Evolutionary conservation across 2,113 vertebrate genomes (phyloP), one percentile per base, ranked within the genome.

Genomic region (Mustelus asterias): DNA sequence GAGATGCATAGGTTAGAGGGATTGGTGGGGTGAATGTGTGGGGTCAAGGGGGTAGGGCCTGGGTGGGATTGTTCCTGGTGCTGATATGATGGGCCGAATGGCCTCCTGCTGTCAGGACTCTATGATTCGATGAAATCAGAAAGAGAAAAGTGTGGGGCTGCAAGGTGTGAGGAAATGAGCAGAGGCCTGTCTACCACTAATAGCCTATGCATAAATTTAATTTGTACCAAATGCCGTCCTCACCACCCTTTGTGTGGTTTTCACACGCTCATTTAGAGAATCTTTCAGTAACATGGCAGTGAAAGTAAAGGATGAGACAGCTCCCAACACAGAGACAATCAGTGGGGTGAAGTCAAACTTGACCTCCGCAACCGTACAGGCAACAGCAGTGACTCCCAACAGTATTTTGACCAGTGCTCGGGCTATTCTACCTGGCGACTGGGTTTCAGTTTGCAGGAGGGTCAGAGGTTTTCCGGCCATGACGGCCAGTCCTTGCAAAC

Each of bases 251-350:
- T 93, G 89, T 37, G 89, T 44, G 33, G 89, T 67, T 37, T 93
- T 67, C 60, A 93, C 60, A 0, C 63, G 89, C 18, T 93, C 60
- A 18, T 37, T 93, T 18, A 93, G 89, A 18, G 89, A 93, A 41
- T 93, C 89, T 18, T 93, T 93, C n/a, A 93, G 63, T 18, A 93
- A 16, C 89, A 65, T 22, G 89, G 60, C 89, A 18, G 89, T 93
- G 89, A 93, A 65, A 93, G 58, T 65, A 22, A 93, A 93, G 1
- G 89, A 93, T 0, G 89, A 93, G 0, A 93, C 33, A 1, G 89
- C 89, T 10, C 89, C 89, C 65, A 93, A 37, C n/a, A 93, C 60
- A 37, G 89, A 93, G 20, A 93, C 10, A 41, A 67, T 93, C 60
- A 93, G 89, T 1, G 89, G 89, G 20, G 89, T 93, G 89, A 93